A percentile compares a stretch with the other conserved stretches of the same genome.
phyloP scores from a whole-genome alignment of 2,113 vertebrate genomes.

The Callopanchax toddi region DNA sequence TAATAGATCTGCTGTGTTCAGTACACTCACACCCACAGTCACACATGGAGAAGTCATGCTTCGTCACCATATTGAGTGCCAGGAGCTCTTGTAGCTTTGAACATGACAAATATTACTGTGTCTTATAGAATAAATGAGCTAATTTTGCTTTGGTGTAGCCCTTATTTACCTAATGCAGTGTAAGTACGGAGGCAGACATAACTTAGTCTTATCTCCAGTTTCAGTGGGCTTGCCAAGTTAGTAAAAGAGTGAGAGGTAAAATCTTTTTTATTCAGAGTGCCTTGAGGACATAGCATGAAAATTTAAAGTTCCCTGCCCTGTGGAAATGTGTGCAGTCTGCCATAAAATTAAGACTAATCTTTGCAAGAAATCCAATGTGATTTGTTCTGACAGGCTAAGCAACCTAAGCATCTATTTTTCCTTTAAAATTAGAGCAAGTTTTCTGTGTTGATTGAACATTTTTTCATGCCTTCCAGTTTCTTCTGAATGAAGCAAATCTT shows the following conservation, averaged over 20 bases:
- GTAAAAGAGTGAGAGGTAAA: conserved; percentile 34
- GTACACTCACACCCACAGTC: conserved; percentile 8
- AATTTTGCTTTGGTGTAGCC: background rate
- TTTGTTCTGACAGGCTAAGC: conserved; percentile 20
- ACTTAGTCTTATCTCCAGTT: conserved; percentile 25
- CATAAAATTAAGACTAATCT: conserved; percentile 28
- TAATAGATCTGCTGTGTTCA: conserved; percentile 45
- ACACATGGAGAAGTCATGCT: conserved; percentile 6
- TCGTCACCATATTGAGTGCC: conserved; percentile 15
- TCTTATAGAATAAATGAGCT: conserved; percentile 1
- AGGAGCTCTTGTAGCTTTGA: background rate
- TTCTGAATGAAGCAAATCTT: background rate
- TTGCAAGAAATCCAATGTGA: background rate
- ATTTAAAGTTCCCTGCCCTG: conserved; percentile 38
- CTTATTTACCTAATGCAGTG: conserved; percentile 14
- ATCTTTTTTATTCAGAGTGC: conserved; percentile 31
- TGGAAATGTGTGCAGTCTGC: conserved; percentile 34
- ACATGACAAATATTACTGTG: background rate
- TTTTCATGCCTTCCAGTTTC: background rate
- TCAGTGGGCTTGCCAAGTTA: conserved; percentile 11
- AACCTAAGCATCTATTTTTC: conserved; percentile 24
- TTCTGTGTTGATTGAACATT: conserved; percentile 5
- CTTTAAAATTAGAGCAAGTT: conserved; percentile 13
- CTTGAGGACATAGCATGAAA: conserved; percentile 31
- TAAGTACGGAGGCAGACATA: conserved; percentile 13